Conservation (phyloP, 2,797 vertebrate species). For the Nyctibius grandis region DNA sequence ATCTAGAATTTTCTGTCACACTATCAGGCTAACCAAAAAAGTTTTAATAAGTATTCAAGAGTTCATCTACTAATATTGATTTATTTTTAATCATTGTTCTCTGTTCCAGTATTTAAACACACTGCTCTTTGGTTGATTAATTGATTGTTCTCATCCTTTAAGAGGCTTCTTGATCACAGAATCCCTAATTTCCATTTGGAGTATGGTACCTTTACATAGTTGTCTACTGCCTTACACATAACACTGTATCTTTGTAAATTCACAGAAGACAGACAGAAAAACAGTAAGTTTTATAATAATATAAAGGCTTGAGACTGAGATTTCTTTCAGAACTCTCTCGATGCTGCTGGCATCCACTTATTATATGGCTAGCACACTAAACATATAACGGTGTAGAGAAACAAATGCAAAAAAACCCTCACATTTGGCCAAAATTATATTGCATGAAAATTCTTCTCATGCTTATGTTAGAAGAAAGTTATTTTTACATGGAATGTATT, state of each 20-base stretch:
- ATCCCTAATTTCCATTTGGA: neutral
- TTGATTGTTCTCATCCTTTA: neutral
- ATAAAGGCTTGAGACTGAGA: neutral
- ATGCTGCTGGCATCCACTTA: neutral
- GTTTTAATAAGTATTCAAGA: neutral
- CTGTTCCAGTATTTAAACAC: neutral
- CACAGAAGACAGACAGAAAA: neutral
- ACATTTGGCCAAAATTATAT: neutral
- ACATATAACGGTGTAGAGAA: rapidly evolving
- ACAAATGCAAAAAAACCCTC: neutral
- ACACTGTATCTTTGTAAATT: neutral
- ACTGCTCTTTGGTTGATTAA: neutral
- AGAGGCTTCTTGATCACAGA: neutral
- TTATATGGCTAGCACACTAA: neutral
- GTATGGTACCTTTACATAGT: neutral
- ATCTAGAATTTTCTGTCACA: neutral
- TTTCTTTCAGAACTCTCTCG: neutral
- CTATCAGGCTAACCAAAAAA: neutral
- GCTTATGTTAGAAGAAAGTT: rapidly evolving
- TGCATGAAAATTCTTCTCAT: neutral
- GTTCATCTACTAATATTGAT: neutral
- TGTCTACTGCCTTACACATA: neutral
- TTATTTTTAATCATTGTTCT: neutral
- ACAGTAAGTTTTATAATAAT: neutral
- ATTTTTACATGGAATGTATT: neutral